phyloP scores from a whole-genome alignment of 2,888 invertebrate genomes.

The Agrochola lota region DNA sequence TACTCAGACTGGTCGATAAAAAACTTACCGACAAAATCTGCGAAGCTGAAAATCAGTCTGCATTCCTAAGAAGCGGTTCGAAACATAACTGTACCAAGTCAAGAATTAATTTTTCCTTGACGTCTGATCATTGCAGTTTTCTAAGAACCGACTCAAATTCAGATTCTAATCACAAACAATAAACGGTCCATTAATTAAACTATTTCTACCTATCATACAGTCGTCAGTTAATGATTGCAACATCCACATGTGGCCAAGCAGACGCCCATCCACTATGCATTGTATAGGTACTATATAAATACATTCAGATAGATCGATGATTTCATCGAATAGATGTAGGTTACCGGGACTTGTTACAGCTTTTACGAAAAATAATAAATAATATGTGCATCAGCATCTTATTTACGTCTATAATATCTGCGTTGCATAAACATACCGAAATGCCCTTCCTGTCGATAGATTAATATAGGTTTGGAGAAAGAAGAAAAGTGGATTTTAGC shows the following conservation, averaged over 20 bases:
- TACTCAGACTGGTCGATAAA: not conserved
- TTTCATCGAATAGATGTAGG: slow-evolving; percentile 67
- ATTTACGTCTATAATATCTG: slow-evolving; percentile 33
- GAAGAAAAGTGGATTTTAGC: slow-evolving; percentile 16
- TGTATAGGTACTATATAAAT: slow-evolving; percentile 36
- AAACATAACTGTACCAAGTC: not conserved
- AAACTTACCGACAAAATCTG: not conserved
- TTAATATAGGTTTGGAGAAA: slow-evolving; percentile 28
- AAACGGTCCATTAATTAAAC: slow-evolving; percentile 50
- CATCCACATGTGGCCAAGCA: slow-evolving; percentile 63
- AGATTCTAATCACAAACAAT: slow-evolving; percentile 47
- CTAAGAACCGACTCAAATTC: slow-evolving; percentile 52
- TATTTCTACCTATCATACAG: slow-evolving; percentile 46
- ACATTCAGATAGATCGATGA: slow-evolving; percentile 57
- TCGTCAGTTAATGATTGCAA: slow-evolving; percentile 56
- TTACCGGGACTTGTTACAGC: slow-evolving; percentile 62
- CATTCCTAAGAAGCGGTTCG: slow-evolving; percentile 1
- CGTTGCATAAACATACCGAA: slow-evolving; percentile 48
- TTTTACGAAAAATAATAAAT: slow-evolving; percentile 65
- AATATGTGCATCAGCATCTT: slow-evolving; percentile 52
- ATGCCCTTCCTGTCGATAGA: slow-evolving; percentile 43
- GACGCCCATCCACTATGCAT: slow-evolving; percentile 43
- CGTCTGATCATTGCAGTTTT: slow-evolving; percentile 21
- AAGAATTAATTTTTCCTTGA: slow-evolving; percentile 23
- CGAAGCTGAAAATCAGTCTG: slow-evolving; percentile 2